Evolutionary conservation across 2,888 invertebrate species (phyloP), one percentile per base, ranked within the genome.

Genomic region (Anaspis maculata): DNA sequence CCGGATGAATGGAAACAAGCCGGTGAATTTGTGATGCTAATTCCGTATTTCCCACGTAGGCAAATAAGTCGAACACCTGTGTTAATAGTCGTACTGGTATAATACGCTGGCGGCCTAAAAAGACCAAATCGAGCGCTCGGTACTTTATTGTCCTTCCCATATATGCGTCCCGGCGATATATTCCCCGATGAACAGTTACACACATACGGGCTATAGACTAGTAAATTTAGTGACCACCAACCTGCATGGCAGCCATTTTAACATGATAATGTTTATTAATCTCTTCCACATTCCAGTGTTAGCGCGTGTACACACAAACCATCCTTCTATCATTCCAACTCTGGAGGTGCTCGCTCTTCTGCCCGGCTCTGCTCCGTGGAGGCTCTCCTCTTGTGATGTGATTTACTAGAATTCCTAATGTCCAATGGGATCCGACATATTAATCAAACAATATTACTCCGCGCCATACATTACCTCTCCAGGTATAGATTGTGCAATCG

Each of bases 241-340:
- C 46, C 43, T 42, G 33, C 41, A 41, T 42, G 39, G 46, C 42
- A 42, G 45, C 45, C 42, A 45, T 41, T 43, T 46, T 49, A 46
- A 51, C 47, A 47, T 42, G 41, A 52, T 50, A 50, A 49, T 46
- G 47, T 47, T 48, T 46, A 50, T 48, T 46, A 49, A 52, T 50
- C 46, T 45, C 30, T 41, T 37, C 41, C 37, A 41, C 41, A 41
- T 41, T 41, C 41, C 41, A 25, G 26, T 34, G 34, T 36, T 37
- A 41, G 41, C 41, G 41, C 41, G 41, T 27, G 32, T 35, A 28
- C 15, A 3, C 12, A 10, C 6, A 19, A n/a, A n/a, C n/a, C n/a
- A n/a, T n/a, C n/a, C n/a, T n/a, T n/a, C n/a, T n/a, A n/a, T n/a
- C n/a, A n/a, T n/a, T n/a, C n/a, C n/a, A n/a, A n/a, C n/a, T n/a